A percentile compares a stretch with the other conserved stretches of the same genome.
Conservation (phyloP, 2,888 invertebrate genomes). For the Bugulina stolonifera region DNA sequence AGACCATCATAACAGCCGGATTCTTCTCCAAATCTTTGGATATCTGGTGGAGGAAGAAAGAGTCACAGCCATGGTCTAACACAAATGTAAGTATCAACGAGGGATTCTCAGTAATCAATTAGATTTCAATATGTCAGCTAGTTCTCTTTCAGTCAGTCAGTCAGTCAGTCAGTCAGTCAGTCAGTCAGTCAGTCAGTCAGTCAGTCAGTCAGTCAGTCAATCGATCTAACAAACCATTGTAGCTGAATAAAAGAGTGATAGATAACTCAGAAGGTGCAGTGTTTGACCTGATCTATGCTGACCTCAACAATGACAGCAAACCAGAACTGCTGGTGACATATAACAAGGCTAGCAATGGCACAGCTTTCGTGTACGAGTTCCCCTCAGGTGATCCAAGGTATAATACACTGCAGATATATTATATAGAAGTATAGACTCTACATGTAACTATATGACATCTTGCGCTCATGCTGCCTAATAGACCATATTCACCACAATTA, state of each 20-base stretch:
- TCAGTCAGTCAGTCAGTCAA: too few species aligned
- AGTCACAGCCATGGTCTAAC: neutral
- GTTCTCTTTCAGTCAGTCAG: too few species aligned
- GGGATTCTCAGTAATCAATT: too few species aligned
- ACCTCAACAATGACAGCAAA: constrained; percentile 39
- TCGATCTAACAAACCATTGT: too few species aligned
- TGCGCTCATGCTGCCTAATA: too few species aligned
- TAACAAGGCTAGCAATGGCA: constrained; percentile 36
- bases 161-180: too few species aligned
- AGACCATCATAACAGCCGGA: constrained; percentile 36
- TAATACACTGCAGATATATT: too few species aligned
- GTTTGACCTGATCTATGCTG: constrained; percentile 36
- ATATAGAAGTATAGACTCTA: too few species aligned
- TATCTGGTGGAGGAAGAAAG: constrained; percentile 22
- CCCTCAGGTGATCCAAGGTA: constrained; percentile 31
- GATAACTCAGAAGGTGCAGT: constrained; percentile 34
- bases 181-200: too few species aligned
- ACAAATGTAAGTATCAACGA: constrained; percentile 5
- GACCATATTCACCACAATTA: too few species aligned
- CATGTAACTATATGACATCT: too few species aligned
- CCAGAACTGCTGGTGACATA: constrained; percentile 38
- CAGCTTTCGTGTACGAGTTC: constrained; percentile 37
- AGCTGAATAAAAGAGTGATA: constrained; percentile 31
- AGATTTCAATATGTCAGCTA: too few species aligned
- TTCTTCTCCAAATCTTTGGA: constrained; percentile 34